Conservation (phyloP, 2,888 invertebrate species). For the Cremastinae sp. region DNA sequence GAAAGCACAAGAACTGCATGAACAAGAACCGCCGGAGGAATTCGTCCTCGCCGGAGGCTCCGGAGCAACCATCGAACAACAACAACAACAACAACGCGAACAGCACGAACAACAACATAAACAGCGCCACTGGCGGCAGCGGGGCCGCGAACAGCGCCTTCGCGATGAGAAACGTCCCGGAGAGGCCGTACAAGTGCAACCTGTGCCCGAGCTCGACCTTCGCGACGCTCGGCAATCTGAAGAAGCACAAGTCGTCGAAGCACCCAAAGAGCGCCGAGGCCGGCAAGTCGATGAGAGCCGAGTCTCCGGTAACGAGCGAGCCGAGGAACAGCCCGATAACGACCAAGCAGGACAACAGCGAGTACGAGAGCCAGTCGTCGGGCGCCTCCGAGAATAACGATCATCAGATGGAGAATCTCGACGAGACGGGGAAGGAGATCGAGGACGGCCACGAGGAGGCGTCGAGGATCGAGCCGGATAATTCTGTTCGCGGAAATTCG, state of each 20-base stretch:
- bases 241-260: conserved; percentile 89
- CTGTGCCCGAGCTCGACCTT: conserved; percentile 92
- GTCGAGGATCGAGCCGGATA: no score
- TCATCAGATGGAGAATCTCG: conserved; percentile 2
- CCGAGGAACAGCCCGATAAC: conserved; percentile 68
- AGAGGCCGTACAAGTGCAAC: conserved; percentile 90
- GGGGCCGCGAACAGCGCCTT: conserved; percentile 80
- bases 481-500: no score
- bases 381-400: conserved; percentile 71
- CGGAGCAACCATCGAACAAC: conserved; percentile 75
- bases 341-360: conserved; percentile 75
- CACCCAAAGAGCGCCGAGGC: conserved; percentile 81
- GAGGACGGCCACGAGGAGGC: no score
- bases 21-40: conserved; percentile 72
- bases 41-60: conserved; percentile 81
- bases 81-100: conserved; percentile 75
- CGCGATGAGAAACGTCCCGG: conserved; percentile 86
- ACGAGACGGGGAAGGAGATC: no score
- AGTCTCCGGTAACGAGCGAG: conserved; percentile 60
- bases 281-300: conserved; percentile 58
- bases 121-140: conserved; percentile 61
- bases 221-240: conserved; percentile 88
- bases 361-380: conserved; percentile 78
- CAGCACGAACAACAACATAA: conserved; percentile 75
- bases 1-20: conserved; percentile 89